A percentile compares a stretch with the other conserved stretches of the same genome.
Evolutionary conservation across 2,113 vertebrate genomes (phyloP).

Genomic region (Prunella fulvescens): DNA sequence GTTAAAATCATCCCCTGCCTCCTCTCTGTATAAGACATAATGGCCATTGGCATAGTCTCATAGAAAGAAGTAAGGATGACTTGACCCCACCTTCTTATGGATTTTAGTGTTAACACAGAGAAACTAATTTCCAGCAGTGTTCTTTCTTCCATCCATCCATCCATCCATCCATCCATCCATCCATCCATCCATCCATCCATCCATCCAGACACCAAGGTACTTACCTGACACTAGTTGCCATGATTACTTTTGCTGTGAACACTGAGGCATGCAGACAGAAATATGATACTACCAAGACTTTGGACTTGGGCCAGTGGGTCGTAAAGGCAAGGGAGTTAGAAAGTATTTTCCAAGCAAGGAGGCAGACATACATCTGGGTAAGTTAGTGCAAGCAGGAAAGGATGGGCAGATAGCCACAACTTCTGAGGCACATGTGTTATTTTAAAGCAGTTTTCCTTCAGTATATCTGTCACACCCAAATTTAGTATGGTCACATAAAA

Average conservation of each 20-base stretch:
- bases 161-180: not conserved
- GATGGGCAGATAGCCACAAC: slow-evolving; percentile 34
- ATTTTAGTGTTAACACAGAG: not conserved
- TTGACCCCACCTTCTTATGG: not conserved
- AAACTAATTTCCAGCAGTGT: not conserved
- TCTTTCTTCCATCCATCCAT: not conserved
- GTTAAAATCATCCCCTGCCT: not conserved
- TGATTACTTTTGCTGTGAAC: slow-evolving; percentile 36
- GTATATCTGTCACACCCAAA: not conserved
- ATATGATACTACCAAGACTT: not conserved
- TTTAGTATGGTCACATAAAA: slow-evolving; percentile 11
- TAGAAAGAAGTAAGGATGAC: not conserved
- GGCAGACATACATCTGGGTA: slow-evolving; percentile 25
- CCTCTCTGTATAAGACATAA: not conserved
- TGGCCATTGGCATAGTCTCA: not conserved
- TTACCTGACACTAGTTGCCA: not conserved
- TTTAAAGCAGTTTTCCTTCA: slow-evolving; percentile 16
- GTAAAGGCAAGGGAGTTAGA: not conserved
- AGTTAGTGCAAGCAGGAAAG: not conserved
- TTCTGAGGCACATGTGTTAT: slow-evolving; percentile 22
- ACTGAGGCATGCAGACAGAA: slow-evolving; percentile 34
- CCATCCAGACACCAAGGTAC: not conserved
- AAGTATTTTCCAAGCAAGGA: slow-evolving; percentile 32
- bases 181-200: not conserved
- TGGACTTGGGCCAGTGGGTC: slow-evolving; percentile 15